phyloP scores from a whole-genome alignment of 2,113 vertebrate genomes.

The Ctenodactylus gundi region DNA sequence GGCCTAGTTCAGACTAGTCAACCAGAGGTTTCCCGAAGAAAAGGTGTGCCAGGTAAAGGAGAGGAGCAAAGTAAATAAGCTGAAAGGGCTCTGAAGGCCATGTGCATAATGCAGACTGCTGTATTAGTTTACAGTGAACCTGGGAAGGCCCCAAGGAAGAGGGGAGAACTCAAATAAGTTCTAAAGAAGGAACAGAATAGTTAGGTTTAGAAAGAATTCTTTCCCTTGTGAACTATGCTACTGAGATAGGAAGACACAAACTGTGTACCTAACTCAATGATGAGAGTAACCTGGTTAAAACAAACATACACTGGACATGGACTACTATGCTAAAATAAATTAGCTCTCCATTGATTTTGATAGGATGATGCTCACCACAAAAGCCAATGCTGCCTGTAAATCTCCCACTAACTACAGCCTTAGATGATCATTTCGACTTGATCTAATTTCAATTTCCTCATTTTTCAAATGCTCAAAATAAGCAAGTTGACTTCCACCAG shows the following conservation, averaged over 20 bases:
- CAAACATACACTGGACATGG: slow-evolving; percentile 26
- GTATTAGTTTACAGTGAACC: background rate
- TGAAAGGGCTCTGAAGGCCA: too few relatives aligned
- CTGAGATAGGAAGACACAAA: slow-evolving; percentile 34
- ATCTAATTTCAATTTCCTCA: background rate
- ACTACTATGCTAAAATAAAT: slow-evolving; percentile 52
- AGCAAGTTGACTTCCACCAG: slow-evolving; percentile 27
- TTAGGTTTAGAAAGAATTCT: background rate
- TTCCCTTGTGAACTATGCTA: background rate
- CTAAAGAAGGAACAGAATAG: slow-evolving; percentile 10
- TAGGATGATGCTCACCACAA: slow-evolving; percentile 32
- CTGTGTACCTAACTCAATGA: background rate
- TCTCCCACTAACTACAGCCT: slow-evolving; percentile 39
- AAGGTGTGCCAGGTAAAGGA: too few relatives aligned
- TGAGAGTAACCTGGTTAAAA: slow-evolving; percentile 48
- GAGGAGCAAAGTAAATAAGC: too few relatives aligned
- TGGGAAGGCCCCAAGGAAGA: background rate
- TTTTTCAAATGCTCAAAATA: slow-evolving; percentile 45
- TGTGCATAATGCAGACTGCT: background rate
- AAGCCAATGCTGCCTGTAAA: slow-evolving; percentile 29
- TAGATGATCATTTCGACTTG: background rate
- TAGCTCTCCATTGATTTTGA: slow-evolving; percentile 51
- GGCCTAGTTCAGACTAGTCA: too few relatives aligned
- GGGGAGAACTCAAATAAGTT: background rate
- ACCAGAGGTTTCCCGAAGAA: too few relatives aligned